Evolutionary conservation across 2,888 invertebrate genomes (phyloP), one percentile per base, ranked within the genome.

Genomic region (Amblyteles armatorius): DNA sequence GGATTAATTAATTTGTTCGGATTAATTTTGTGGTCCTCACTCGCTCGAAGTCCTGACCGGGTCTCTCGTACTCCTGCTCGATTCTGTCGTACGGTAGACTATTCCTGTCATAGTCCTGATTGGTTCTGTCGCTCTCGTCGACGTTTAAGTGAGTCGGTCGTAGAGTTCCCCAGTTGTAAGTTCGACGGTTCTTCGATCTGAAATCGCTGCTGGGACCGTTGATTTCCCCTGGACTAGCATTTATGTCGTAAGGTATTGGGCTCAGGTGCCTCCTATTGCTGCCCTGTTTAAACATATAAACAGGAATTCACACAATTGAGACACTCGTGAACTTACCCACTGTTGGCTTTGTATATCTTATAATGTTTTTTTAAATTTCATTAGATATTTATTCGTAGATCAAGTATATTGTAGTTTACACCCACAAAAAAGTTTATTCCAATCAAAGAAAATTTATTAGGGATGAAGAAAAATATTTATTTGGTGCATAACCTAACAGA

Each of bases 161-260:
- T 40, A 19, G 16, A 16, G 63, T 19, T 71, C 40, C 48, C 63
- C 63, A 63, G 3, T 50, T 36, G 36, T 36, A 55, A 0, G 44
- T 2, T 44, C 81, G 74, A 50, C 57, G 81, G 55, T 19, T 52
- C 80, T 52, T 44, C 76, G 33, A 71, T 83, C 79, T 40, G 19
- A 72, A 0, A 22, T 79, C 79, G n/a, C 22, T 57, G 36, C 72
- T 84, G 50, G 71, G 16, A 57, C 80, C 81, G 29, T 44, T 52
- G 11, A 72, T 36, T 74, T 87, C 52, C 67, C 87, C 78, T 44
- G 5, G 29, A 33, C 82, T 57, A 79, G 82, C 13, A 22, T 5
- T 26, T 44, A 22, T 29, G 60, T 86, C 19, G 11, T 36, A 26
- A 16, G n/a, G n/a, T 36, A 36, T 63, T 19, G 19, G 11, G 65